These are phyloP conservation scores for Leucania comma DNA, from an alignment of 2,888 invertebrate genomes.

Conservation along the genomic window DNA sequence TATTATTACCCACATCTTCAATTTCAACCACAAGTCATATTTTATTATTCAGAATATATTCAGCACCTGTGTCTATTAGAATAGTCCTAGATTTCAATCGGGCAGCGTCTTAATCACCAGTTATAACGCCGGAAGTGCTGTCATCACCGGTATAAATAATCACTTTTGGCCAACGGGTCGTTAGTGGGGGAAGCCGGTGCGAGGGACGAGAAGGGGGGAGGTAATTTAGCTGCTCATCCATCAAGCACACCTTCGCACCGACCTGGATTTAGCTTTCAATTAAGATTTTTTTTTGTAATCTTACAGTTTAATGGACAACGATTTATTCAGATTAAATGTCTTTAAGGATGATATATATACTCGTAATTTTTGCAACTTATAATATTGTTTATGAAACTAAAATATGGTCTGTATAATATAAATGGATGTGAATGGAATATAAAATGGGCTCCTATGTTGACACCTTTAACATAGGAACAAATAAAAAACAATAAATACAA, in stretches of 20 bases:
- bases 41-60: constrained; percentile 58
- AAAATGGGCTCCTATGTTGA: constrained; percentile 10
- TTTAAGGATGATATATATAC: constrained; percentile 8
- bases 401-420: not conserved
- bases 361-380: not conserved
- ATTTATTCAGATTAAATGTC: constrained; percentile 24
- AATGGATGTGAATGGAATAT: not conserved
- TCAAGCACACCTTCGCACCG: constrained; percentile 81
- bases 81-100: constrained; percentile 76
- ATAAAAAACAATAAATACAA: too few species aligned
- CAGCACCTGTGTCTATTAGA: constrained; percentile 60
- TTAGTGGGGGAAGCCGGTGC: constrained; percentile 73
- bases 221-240: constrained; percentile 87
- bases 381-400: not conserved
- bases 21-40: constrained; percentile 51
- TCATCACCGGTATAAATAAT: constrained; percentile 87
- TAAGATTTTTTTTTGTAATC: constrained; percentile 70
- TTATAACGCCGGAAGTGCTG: constrained; percentile 86
- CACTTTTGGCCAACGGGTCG: constrained; percentile 82
- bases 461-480: constrained; percentile 1
- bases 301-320: constrained; percentile 19
- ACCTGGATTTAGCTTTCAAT: constrained; percentile 85
- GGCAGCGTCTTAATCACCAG: constrained; percentile 76
- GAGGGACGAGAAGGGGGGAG: constrained; percentile 68
- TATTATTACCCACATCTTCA: constrained; percentile 34